These are phyloP conservation scores for Tetragnatha montana DNA, from an alignment of 2,888 invertebrate species.

Conservation along the genomic window DNA sequence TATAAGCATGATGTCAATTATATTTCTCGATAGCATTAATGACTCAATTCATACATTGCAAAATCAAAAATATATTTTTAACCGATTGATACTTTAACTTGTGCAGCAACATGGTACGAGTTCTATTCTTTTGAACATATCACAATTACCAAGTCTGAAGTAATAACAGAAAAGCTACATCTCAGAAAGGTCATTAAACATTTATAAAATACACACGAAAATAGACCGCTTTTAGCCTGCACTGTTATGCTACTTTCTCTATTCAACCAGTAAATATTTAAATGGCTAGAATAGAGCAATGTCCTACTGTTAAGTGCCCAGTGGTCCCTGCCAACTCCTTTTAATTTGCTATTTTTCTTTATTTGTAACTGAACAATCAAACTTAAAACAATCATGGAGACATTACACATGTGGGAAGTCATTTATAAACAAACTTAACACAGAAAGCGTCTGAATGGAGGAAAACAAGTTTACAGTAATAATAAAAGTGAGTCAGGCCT, in stretches of 20 bases:
- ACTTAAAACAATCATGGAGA: slow-evolving; percentile 20
- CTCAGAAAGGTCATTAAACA: slow-evolving; percentile 41
- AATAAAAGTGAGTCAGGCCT: slow-evolving; percentile 31
- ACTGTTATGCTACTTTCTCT: slow-evolving; percentile 56
- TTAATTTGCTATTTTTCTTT: slow-evolving; percentile 28
- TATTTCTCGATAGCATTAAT: not conserved
- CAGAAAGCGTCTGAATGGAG: slow-evolving; percentile 7
- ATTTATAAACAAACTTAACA: slow-evolving; percentile 8
- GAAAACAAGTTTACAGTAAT: slow-evolving; percentile 28
- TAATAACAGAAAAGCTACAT: slow-evolving; percentile 50
- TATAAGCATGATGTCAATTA: not conserved
- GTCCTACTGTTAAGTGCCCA: slow-evolving; percentile 69
- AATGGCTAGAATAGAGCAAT: slow-evolving; percentile 60
- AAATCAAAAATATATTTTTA: slow-evolving; percentile 5
- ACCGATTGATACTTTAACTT: not conserved
- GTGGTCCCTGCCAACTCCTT: slow-evolving; percentile 68
- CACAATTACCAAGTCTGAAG: slow-evolving; percentile 20
- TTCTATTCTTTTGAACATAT: slow-evolving; percentile 30
- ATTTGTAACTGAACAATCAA: slow-evolving; percentile 25
- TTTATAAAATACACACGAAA: slow-evolving; percentile 44
- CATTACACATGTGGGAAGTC: not conserved
- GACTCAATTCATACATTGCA: not conserved
- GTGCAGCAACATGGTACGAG: slow-evolving; percentile 20
- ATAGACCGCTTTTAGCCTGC: slow-evolving; percentile 55
- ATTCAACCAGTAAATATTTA: slow-evolving; percentile 40